Percentiles rank a stretch among this genome's conserved stretches.
Evolutionary conservation across 2,113 vertebrate species (phyloP).

Genomic region (Geococcyx californianus): DNA sequence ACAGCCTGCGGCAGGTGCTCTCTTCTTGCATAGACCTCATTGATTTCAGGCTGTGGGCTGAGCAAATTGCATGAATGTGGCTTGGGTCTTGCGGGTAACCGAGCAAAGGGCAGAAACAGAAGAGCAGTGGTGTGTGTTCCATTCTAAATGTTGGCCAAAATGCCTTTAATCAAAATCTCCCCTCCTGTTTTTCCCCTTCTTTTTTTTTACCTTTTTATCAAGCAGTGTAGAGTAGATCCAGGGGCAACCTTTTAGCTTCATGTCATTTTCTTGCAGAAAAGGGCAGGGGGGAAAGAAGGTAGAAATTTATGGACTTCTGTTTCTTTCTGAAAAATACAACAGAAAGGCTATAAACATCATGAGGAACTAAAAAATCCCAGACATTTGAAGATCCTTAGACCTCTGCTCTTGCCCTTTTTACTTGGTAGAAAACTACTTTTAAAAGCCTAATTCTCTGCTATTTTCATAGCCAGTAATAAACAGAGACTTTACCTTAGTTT

Average conservation of each 20-base stretch:
- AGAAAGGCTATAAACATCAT: background rate
- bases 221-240: background rate
- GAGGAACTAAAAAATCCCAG: background rate
- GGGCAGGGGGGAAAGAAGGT: background rate
- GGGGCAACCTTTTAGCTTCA: background rate
- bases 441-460: background rate
- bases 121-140: background rate
- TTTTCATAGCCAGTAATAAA: background rate
- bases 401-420: background rate
- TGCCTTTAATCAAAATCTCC: background rate
- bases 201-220: background rate
- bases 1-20: background rate
- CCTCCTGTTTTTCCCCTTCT: too few species aligned
- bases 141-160: background rate
- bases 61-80: background rate
- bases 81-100: background rate
- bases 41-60: conserved; percentile 20
- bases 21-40: conserved; percentile 24
- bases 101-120: conserved; percentile 4
- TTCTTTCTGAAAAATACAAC: background rate
- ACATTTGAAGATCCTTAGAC: background rate
- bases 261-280: background rate
- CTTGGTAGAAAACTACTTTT: background rate
- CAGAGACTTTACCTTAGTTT: background rate
- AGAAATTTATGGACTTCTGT: background rate